Base-by-base conservation (phyloP, 2,888 invertebrate genomes). In the Sicus ferrugineus region DNA sequence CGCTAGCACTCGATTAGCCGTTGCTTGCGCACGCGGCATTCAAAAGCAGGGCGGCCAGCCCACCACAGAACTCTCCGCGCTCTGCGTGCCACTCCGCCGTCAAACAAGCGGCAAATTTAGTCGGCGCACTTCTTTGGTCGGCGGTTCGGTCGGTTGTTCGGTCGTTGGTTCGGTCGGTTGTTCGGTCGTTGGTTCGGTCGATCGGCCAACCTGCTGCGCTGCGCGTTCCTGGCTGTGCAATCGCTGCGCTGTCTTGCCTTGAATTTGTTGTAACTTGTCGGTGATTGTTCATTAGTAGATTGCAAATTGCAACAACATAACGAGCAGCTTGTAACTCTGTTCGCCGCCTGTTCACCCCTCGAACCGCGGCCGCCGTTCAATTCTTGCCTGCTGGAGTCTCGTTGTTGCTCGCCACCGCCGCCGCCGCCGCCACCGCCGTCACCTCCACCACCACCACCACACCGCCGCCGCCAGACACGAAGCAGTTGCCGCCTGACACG, bases 201-300 rank as follows among this genome's bases (percentile, higher is more conserved):
- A n/a, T n/a, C n/a, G n/a, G n/a, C n/a, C n/a, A n/a, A n/a, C n/a
- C n/a, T n/a, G n/a, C n/a, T n/a, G n/a, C n/a, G 14, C 14, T 34
- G 34, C 34, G 7, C 2, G 34, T 34, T 14, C 2, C 34, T 34
- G 34, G 34, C 9, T 2, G 7, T 34, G 1, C 34, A 34, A 9
- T 14, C 14, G 34, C 34, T 7, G 34, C 34, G 34, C 9, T 34
- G 34, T 34, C 14, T 34, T 14, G 2, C 34, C 34, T 34, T 34
- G 34, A 34, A 1, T 9, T 14, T 34, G 34, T 34, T 67, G 56
- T 64, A 64, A 46, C 48, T 48, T 63, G 63, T 66, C 61, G 34
- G 23, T 63, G 67, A 68, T 71, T 73, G 69, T 72, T 74, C 71
- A 67, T 74, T 73, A 69, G 69, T 50, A 50, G 34, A 64, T 50